Evolutionary conservation across 2,888 invertebrate species (phyloP).

Genomic region (Lasioglossum vierecki): DNA sequence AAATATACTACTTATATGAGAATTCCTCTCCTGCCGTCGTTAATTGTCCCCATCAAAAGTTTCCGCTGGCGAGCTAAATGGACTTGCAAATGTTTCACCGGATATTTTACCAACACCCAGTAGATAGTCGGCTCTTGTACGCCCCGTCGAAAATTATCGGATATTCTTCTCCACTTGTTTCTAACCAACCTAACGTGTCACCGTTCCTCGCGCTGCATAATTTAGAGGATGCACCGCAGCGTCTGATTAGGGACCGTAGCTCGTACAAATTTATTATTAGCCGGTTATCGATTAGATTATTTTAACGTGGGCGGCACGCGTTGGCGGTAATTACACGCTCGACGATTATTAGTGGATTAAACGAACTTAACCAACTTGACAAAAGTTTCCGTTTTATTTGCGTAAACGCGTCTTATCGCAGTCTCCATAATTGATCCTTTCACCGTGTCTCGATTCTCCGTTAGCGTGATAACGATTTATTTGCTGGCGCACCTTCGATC

Average conservation of each 20-base stretch:
- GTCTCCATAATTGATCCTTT: background rate
- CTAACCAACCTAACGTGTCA: background rate
- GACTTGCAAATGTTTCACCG: background rate
- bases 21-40: too few relatives aligned
- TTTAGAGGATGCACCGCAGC: conserved; percentile 35
- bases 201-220: conserved; percentile 35
- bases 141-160: conserved; percentile 41
- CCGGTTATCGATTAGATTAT: conserved; percentile 50
- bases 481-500: background rate
- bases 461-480: background rate
- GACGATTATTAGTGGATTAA: conserved; percentile 27
- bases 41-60: background rate
- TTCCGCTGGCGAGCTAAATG: background rate
- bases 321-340: background rate
- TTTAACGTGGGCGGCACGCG: conserved; percentile 22
- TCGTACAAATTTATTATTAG: conserved; percentile 55
- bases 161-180: conserved; percentile 26
- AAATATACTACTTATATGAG: background rate
- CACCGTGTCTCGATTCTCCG: background rate
- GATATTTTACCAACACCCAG: conserved; percentile 9
- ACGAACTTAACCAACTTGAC: background rate
- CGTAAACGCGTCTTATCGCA: background rate
- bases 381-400: background rate
- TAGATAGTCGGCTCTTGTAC: conserved; percentile 1
- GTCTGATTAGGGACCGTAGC: conserved; percentile 46